Evolutionary conservation across 2,113 vertebrate species (phyloP), one percentile per base, ranked within the genome.

Genomic region (Saccopteryx bilineata): DNA sequence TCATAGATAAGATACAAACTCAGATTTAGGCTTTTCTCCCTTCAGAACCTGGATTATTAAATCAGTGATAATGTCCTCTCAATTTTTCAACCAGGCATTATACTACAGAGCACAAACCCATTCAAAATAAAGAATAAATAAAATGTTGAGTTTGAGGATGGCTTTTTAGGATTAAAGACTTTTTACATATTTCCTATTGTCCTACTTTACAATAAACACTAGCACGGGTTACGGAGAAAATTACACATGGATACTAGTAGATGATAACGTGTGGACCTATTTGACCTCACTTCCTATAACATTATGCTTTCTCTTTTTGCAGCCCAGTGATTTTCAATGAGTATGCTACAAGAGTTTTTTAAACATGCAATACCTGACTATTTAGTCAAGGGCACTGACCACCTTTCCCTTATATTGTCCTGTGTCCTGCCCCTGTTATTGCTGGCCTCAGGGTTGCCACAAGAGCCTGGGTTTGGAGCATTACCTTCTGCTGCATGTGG

Each of bases 1-100:
- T 97, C 95, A 97, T 89, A 58, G 94, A 95, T 71, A 87, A 87
- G 61, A 97, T 61, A 96, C 39, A 92, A 94, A 96, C 17, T 74
- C 94, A 97, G 90, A 91, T 89, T 58, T 54, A 60, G 88, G 86
- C 1, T 8, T 91, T 28, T 0, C 1, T 97, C 86, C 87, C 90
- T 90, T 96, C 61, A 90, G 95, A 92, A 92, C 74, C 61, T 5
- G 60, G 96, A 96, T 97, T 26, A 97, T 98, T 97, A 97, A 76
- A 96, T 92, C 39, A 79, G 5, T 18, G 24, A 60, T 24, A 61
- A 46, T 33, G 63, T 17, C 19, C 24, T 2, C 33, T 58, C 19
- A 9, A 46, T 79, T 78, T 91, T 54, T 31, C 26, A 69, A 23
- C 8, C 39, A 82, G 2, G 3, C 31, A 50, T 83, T 63, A 31